These are phyloP conservation scores for Phorcus lineatus DNA, from an alignment of 2,888 invertebrate genomes.

Conservation along the genomic window DNA sequence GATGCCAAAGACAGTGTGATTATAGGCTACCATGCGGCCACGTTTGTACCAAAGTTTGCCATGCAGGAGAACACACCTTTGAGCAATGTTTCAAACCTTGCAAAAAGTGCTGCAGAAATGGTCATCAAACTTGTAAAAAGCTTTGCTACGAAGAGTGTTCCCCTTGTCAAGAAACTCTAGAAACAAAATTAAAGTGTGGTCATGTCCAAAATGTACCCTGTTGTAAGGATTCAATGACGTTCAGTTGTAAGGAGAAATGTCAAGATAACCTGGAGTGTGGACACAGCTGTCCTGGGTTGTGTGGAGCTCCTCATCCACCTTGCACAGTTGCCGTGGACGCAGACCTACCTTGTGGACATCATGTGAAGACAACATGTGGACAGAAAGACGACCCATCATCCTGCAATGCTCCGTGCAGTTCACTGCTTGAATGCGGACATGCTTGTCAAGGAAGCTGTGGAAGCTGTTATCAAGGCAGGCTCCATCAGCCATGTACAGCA, in stretches of 20 bases:
- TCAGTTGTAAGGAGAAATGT: slow-evolving; percentile 51
- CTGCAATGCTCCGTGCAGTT: slow-evolving; percentile 48
- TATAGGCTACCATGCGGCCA: slow-evolving; percentile 46
- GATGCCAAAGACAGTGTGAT: slow-evolving; percentile 56
- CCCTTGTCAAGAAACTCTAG: slow-evolving; percentile 52
- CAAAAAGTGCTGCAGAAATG: slow-evolving; percentile 37
- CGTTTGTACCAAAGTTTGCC: slow-evolving; percentile 41
- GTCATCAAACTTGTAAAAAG: slow-evolving; percentile 66
- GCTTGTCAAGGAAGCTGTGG: slow-evolving; percentile 73
- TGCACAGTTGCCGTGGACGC: slow-evolving; percentile 40
- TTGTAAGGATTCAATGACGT: slow-evolving; percentile 39
- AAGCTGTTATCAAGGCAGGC: slow-evolving; percentile 79
- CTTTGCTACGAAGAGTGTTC: slow-evolving; percentile 70
- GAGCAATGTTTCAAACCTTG: slow-evolving; percentile 53
- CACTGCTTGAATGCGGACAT: slow-evolving; percentile 59
- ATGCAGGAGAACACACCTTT: slow-evolving; percentile 42
- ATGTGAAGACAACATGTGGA: slow-evolving; percentile 53
- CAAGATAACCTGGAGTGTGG: not conserved
- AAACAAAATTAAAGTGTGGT: slow-evolving; percentile 58
- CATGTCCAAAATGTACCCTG: slow-evolving; percentile 64
- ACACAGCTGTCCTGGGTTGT: too few species aligned
- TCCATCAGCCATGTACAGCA: slow-evolving; percentile 77
- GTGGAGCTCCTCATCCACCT: not conserved
- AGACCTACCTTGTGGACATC: slow-evolving; percentile 59
- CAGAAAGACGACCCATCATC: slow-evolving; percentile 35